phyloP scores from a whole-genome alignment of 1,140 invertebrate species.

The Apocrypta bakeri region DNA sequence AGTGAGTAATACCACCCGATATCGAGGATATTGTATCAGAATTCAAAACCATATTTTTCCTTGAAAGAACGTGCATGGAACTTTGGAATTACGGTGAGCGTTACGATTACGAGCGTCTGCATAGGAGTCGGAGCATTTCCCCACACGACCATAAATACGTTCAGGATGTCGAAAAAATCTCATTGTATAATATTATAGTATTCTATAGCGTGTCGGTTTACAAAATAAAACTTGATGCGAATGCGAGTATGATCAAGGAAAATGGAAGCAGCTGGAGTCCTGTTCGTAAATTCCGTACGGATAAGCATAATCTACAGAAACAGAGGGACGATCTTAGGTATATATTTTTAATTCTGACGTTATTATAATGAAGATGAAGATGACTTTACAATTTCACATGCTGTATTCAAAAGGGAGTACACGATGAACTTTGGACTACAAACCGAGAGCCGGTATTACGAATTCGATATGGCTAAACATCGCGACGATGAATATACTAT shows the following conservation, averaged over 20 bases:
- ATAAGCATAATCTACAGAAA: not conserved
- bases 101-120: conserved; percentile 57
- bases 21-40: not conserved
- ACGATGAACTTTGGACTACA: conserved; percentile 64
- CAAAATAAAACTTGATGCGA: conserved; percentile 67
- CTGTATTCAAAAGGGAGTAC: not conserved
- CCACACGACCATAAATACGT: conserved; percentile 21
- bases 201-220: conserved; percentile 67
- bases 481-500: conserved; percentile 63
- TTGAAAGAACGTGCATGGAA: conserved; percentile 21
- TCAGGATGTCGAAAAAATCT: not conserved
- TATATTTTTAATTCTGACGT: not conserved
- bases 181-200: not conserved
- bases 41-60: not conserved
- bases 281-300: not conserved
- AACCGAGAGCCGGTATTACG: conserved; percentile 60
- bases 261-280: conserved; percentile 68
- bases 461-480: conserved; percentile 38
- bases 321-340: conserved; percentile 25
- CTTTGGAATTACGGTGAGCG: not conserved
- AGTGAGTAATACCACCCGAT: not conserved
- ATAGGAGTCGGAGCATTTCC: conserved; percentile 4
- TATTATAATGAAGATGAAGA: too few relatives aligned
- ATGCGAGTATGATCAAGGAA: conserved; percentile 65
- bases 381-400: too few relatives aligned